Base-by-base conservation (phyloP, 2,888 invertebrate species). In the Liposcelis brunnea region DNA sequence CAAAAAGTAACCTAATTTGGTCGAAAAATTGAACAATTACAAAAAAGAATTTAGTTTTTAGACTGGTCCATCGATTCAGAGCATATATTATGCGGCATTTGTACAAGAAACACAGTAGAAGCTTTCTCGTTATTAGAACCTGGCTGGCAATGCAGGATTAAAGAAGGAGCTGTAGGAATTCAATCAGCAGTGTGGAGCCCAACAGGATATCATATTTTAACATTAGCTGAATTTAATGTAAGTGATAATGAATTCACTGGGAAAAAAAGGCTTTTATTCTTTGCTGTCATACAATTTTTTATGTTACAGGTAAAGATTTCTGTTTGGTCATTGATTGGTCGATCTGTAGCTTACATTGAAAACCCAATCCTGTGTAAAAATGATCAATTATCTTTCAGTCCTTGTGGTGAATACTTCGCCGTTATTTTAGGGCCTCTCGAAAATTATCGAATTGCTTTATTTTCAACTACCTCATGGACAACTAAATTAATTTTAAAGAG, bases 161-260 rank as follows among this genome's bases (percentile, higher is more conserved):
- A 40, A 10, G 19, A 16, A n/a, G 40, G 19, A 14, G 21, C 18
- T 6, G 19, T 10, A 3, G 40, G 19, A 5, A n/a, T 40, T 40
- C 16, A 18, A 18, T 8, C 6, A 6, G 40, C 40, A 6, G 19
- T 6, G 7, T 40, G 40, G 40, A 18, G 16, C 7, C 40, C 40
- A 5, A 19, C 12, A 16, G 40, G 40, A 40, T n/a, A 19, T 18
- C 40, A 40, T 19, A 40, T 40, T 18, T 6, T 40, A n/a, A 40
- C 40, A 5, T 6, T 40, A 3, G 16, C 40, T 7, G 19, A 14
- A 40, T 18, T 40, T n/a, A 40, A 21, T 21, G 7, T 18, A 36
- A 15, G 37, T 7, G 10, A n/a, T n/a, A n/a, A n/a, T n/a, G 32
- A n/a, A 32, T 32, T 32, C 32, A 32, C n/a, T n/a, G n/a, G n/a